Conservation (phyloP, 1,140 invertebrate genomes). For the Drosophila aff. region DNA sequence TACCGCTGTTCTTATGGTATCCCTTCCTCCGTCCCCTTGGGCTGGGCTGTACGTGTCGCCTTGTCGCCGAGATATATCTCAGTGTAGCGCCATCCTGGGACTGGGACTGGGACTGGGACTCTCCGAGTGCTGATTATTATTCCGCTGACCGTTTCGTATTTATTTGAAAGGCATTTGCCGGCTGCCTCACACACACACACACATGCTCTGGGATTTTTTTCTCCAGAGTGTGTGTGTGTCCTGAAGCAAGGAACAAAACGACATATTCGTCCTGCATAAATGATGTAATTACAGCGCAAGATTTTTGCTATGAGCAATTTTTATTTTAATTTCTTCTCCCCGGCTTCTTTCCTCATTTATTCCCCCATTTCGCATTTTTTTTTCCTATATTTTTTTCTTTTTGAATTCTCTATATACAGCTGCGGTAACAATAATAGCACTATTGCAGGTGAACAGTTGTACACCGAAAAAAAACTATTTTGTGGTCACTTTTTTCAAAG, state of each 20-base stretch:
- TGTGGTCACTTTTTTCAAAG: too few relatives aligned
- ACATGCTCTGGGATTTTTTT: conserved; percentile 10
- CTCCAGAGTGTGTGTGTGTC: conserved; percentile 3
- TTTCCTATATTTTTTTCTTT: conserved; percentile 39
- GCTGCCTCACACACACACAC: conserved; percentile 40
- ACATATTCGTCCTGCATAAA: conserved; percentile 84
- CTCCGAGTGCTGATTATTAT: conserved; percentile 73
- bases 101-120: neutral
- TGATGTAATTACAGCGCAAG: conserved; percentile 84
- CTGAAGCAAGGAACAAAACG: conserved; percentile 65
- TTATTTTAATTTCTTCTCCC: conserved; percentile 80
- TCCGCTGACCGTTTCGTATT: conserved; percentile 82
- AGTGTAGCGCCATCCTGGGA: conserved; percentile 33
- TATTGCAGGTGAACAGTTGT: too few relatives aligned
- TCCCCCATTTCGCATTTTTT: conserved; percentile 35
- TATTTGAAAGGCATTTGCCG: conserved; percentile 82
- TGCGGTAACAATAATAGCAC: too few relatives aligned
- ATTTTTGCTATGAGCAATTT: conserved; percentile 83
- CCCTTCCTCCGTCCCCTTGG: conserved; percentile 4
- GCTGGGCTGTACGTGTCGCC: conserved; percentile 68
- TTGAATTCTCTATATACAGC: conserved; percentile 15
- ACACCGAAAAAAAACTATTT: too few relatives aligned
- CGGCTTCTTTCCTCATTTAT: conserved; percentile 45
- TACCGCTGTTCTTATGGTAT: conserved; percentile 50
- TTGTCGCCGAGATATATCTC: conserved; percentile 54